Evolutionary conservation across 2,113 vertebrate species (phyloP), one percentile per base, ranked within the genome.

Genomic region (Chaetorhynchus papuensis): DNA sequence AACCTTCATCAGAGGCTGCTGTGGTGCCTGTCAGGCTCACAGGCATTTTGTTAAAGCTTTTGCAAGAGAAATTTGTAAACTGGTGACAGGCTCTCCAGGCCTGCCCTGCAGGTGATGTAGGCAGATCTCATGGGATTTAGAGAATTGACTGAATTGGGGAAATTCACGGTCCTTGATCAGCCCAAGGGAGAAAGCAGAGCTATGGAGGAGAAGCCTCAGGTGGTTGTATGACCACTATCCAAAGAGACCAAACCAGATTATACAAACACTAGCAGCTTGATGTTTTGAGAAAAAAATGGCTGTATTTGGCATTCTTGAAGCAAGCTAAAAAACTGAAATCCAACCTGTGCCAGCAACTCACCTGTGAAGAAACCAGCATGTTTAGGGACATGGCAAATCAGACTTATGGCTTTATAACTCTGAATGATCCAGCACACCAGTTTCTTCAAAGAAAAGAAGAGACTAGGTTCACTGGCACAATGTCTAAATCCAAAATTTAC

Each of bases 151-250:
- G 35, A 78, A 68, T 0, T 60, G 31, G 7, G n/a, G 42, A 63
- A 89, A 57, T 23, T 78, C 27, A 2, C 0, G 1, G 63, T 54
- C 23, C 16, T 72, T 54, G 18, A 33, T 54, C 66, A 53, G 33
- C 42, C 23, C 59, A 42, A 59, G 17, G 22, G 30, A 64, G 17
- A 63, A 41, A 59, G 47, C 21, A n/a, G 41, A 45, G 27, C 26
- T 31, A 4, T 0, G 0, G 66, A n/a, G 15, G 54, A 80, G 52
- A 42, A 37, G 21, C 59, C 18, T n/a, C 1, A 7, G 28, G 50
- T 33, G 13, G 9, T 21, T 5, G 15, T 10, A 10, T 4, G 7
- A 37, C 26, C 3, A 3, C 68, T 24, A 28, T 12, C 16, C 23
- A 24, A 8, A 42, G 57, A 66, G 39, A 35, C 39, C 27, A 66